A percentile compares a stretch with the other conserved stretches of the same genome.
Evolutionary conservation across 2,888 invertebrate species (phyloP).

Genomic region (Cryptus viduatorius): DNA sequence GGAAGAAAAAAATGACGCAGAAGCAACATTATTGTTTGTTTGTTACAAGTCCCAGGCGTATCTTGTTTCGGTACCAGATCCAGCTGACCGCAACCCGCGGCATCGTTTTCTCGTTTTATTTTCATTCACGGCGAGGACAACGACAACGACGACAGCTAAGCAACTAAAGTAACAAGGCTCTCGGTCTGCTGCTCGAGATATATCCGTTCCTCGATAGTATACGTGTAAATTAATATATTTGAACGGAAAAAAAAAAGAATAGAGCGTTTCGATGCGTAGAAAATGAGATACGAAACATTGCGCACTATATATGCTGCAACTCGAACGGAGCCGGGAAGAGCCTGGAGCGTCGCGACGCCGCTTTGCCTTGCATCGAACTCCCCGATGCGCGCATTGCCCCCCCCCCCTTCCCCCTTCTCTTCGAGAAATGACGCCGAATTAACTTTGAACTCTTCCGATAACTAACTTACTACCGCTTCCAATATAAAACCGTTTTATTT

Average conservation of each 20-base stretch:
- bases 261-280: conserved; percentile 26
- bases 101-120: conserved; percentile 83
- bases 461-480: not conserved
- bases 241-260: conserved; percentile 49
- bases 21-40: conserved; percentile 63
- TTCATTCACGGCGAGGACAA: conserved; percentile 61
- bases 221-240: conserved; percentile 75
- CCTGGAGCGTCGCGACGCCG: conserved; percentile 71
- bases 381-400: conserved; percentile 43
- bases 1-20: conserved; percentile 36
- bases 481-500: not conserved
- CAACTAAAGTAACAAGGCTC: conserved; percentile 48
- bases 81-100: conserved; percentile 81
- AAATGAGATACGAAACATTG: conserved; percentile 29
- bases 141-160: conserved; percentile 37
- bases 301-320: not conserved
- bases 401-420: not conserved
- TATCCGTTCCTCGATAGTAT: conserved; percentile 24
- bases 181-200: conserved; percentile 38
- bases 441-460: not conserved
- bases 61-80: conserved; percentile 83
- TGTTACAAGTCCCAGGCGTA: conserved; percentile 83
- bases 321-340: conserved; percentile 15
- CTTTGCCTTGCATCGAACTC: conserved; percentile 76
- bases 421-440: conserved; percentile 4